Base-by-base conservation (phyloP, 2,113 vertebrate species). In the Zosterops borbonicus region DNA sequence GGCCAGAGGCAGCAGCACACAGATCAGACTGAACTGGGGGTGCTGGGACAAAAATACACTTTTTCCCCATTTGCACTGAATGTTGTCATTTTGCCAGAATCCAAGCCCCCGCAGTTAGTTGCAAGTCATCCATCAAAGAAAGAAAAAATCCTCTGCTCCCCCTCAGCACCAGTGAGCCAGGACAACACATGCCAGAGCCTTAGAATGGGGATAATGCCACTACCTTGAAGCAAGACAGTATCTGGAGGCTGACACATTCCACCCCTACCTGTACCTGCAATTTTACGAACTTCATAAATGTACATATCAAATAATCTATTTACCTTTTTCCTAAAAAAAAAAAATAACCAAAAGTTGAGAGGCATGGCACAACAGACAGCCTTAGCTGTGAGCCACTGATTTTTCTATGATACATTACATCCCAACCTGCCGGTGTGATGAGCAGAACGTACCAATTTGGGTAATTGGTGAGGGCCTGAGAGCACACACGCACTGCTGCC, bases 391-490 rank as follows among this genome's bases (percentile, higher is more conserved):
- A 87, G 69, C 64, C 0, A 0, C 33, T 82, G 82, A 89, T 87
- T 89, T 95, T 74, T 70, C 31, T 81, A 55, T 55, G 71, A 80
- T 64, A 64, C 8, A 70, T 63, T 77, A 39, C 9, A 33, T 2
- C 56, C 2, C 0, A 59, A 42, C 10, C n/a, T 2, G 1, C 37
- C 1, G 0, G n/a, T 5, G 58, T 46, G 2, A 35, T 1, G 58
- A 91, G 64, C 23, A 60, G 42, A 77, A 89, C 3, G 0, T 71
- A 53, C 81, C 92, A 92, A 84, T 91, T 83, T 96, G 77, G 78
- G 69, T 92, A 94, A 96, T 70, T 89, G 87, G 77, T 84, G 84
- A 94, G 78, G 81, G 77, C 46, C 93, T 71, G 50, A 28, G 79
- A 83, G 50, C 37, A 7, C 5, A 10, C 29, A 41, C 2, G 21